Percentiles rank a stretch among this genome's conserved stretches.
Evolutionary conservation across 2,888 invertebrate genomes (phyloP).

Genomic region (Coremacera marginata): DNA sequence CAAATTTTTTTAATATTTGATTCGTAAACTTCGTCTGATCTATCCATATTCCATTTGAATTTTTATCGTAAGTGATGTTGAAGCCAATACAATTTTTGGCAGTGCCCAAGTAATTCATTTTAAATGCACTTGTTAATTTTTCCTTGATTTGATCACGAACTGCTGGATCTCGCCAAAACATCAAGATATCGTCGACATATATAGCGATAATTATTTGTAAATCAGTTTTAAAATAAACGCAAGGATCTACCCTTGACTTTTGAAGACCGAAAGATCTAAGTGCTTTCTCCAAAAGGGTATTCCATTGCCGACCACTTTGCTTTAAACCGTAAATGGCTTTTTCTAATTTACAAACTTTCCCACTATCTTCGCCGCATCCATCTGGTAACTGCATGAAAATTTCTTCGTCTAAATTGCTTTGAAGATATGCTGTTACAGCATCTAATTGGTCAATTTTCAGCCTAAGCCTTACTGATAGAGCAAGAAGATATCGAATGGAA

Average conservation of each 20-base stretch:
- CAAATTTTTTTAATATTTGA: conserved; percentile 15
- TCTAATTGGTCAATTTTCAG: neutral
- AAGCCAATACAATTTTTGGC: too few relatives aligned
- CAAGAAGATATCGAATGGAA: too few relatives aligned
- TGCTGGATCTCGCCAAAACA: conserved; percentile 32
- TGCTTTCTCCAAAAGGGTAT: too few relatives aligned
- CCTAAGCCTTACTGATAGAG: too few relatives aligned
- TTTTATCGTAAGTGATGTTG: conserved; percentile 8
- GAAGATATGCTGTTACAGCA: neutral
- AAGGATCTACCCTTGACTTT: conserved; percentile 34
- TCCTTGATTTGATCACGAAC: conserved; percentile 18
- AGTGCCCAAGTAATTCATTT: conserved; percentile 11
- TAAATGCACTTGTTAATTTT: neutral
- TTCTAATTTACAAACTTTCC: too few relatives aligned
- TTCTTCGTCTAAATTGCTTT: neutral
- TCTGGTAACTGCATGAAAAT: neutral
- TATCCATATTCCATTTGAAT: conserved; percentile 5
- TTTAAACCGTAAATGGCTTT: too few relatives aligned
- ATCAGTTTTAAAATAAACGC: conserved; percentile 27
- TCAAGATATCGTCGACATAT: too few relatives aligned
- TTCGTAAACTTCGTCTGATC: neutral
- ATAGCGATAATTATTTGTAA: conserved; percentile 29
- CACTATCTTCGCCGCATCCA: too few relatives aligned
- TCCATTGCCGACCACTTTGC: too few relatives aligned
- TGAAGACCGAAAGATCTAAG: conserved; percentile 25